Conservation (phyloP, 2,797 vertebrate species). For the Alauda arvensis region DNA sequence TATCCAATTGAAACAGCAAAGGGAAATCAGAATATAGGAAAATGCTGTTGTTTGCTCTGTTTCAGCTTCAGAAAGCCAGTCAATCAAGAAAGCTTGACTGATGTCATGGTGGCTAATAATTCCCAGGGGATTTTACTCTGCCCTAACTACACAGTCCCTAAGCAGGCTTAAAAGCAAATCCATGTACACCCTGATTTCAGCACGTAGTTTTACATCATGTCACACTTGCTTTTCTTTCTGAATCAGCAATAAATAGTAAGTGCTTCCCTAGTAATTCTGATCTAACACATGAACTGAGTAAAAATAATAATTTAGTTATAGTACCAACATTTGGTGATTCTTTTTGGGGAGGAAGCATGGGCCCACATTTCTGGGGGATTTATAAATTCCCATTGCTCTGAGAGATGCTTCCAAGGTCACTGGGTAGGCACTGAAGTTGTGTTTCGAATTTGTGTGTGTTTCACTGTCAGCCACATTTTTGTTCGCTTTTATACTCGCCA, state of each 20-base stretch:
- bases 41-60: constrained; percentile 7
- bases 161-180: constrained; percentile 48
- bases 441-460: neutral
- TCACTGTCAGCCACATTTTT: neutral
- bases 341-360: neutral
- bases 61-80: constrained; percentile 19
- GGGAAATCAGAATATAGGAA: constrained; percentile 32
- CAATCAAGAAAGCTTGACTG: constrained; percentile 39
- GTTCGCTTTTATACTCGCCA: neutral
- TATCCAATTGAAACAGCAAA: constrained; percentile 21
- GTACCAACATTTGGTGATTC: neutral
- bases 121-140: constrained; percentile 1
- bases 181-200: constrained; percentile 2
- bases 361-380: neutral
- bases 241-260: constrained; percentile 16
- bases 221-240: constrained; percentile 18
- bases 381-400: neutral
- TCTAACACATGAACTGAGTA: neutral
- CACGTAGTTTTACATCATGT: constrained; percentile 35
- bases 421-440: neutral
- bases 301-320: neutral
- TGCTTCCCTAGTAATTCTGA: neutral
- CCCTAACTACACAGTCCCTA: neutral
- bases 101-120: constrained; percentile 35
- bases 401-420: neutral